Conservation (phyloP, 1,140 invertebrate species). For the Halotydeus destructor region DNA sequence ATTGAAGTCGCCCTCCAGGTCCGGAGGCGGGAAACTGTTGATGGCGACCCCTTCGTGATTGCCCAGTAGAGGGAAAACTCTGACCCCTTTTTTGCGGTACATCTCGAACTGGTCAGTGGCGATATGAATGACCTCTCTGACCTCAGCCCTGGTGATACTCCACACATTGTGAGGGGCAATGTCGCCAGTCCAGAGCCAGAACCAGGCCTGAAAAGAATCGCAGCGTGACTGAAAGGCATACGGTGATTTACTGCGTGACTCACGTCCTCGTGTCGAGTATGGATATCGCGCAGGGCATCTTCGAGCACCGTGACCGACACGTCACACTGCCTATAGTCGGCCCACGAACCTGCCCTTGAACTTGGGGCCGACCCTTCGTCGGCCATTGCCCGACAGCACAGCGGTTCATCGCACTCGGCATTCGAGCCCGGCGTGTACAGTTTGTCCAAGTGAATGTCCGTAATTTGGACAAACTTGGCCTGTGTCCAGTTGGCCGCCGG, state of each 20-base stretch:
- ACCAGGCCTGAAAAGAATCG: constrained; percentile 38
- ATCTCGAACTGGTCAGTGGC: constrained; percentile 57
- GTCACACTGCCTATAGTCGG: constrained; percentile 68
- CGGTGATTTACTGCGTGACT: background rate
- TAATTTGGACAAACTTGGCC: constrained; percentile 50
- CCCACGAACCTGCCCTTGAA: constrained; percentile 78
- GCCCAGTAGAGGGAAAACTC: constrained; percentile 76
- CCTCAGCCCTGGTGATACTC: constrained; percentile 52
- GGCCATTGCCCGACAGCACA: constrained; percentile 48
- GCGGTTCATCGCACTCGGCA: constrained; percentile 66
- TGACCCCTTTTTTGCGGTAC: constrained; percentile 69
- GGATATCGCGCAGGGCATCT: constrained; percentile 68
- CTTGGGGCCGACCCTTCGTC: background rate
- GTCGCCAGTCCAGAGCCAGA: constrained; percentile 95
- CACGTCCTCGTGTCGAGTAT: too few relatives aligned
- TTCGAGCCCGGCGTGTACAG: constrained; percentile 72
- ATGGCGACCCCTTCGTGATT: constrained; percentile 91
- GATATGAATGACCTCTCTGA: constrained; percentile 71
- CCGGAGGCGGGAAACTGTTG: constrained; percentile 81
- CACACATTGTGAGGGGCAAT: constrained; percentile 86
- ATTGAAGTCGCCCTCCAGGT: constrained; percentile 52
- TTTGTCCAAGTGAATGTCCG: constrained; percentile 78
- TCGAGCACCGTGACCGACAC: constrained; percentile 70
- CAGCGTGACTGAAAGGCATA: background rate
- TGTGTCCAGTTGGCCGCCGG: background rate